Evolutionary conservation across 2,113 vertebrate genomes (phyloP), one percentile per base, ranked within the genome.

Genomic region (Lynx canadensis): DNA sequence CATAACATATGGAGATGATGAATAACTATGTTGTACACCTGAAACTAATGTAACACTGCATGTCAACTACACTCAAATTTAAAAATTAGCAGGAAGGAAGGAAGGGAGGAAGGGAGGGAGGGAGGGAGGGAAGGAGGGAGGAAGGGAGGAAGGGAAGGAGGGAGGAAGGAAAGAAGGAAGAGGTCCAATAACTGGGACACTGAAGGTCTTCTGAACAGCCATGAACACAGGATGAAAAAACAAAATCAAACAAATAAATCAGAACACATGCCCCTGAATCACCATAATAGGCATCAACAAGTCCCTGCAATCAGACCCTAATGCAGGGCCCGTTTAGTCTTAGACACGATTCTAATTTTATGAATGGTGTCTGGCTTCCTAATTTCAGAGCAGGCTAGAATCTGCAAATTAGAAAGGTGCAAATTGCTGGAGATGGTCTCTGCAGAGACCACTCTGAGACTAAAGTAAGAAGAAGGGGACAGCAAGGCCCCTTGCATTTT

Each of bases 81-180:
- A 45, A 76, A 45, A 48, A 76, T 5, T 48, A 60, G 21, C 57
- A 60, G 57, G 57, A 60, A 60, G 57, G 21, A 8, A 60, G 57
- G 57, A 1, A 60, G 21, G 57, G 0, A 57, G 19, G 55, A 0
- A 57, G 55, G n/a, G 1, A 73, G 21, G 21, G 0, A 73, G 36
- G 71, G 5, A 52, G 55, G 55, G 7, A 57, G 10, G 69, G 0
- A 71, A 18, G 69, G 2, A 74, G 23, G 41, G 2, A 76, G 38
- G 13, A 7, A 60, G 57, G 57, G 0, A 60, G 57, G 21, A 0
- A 45, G 7, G 41, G 0, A 45, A 7, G 41, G 0, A 45, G 41
- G 15, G 3, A 68, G 16, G 66, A 0, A 33, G 21, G 69, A 5
- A 71, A n/a, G 69, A 19, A 74, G 23, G 41, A 15, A 76, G 41